Base-by-base conservation (phyloP, 2,888 invertebrate species). In the Euclidia mi region DNA sequence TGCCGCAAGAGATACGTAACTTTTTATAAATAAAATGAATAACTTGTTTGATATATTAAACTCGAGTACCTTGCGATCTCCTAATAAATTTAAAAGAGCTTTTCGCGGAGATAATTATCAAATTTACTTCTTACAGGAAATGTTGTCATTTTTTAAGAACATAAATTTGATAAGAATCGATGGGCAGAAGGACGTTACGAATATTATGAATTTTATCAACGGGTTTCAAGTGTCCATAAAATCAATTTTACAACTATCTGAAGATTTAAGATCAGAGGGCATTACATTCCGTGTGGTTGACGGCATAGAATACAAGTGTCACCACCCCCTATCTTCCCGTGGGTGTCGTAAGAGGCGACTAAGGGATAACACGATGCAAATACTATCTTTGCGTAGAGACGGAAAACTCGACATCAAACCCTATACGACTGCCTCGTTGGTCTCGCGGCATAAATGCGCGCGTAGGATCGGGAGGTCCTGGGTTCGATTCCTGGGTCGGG, bases 61-160 rank as follows among this genome's bases (percentile, higher is more conserved):
- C 32, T 32, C 32, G 4, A 32, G 32, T 32, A 32, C 32, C 9
- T 32, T 32, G 10, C 32, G 32, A 32, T 32, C 32, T 32, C 32
- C 32, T 32, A 32, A 32, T n/a, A n/a, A n/a, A n/a, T n/a, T n/a
- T n/a, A n/a, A n/a, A n/a, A n/a, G n/a, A n/a, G n/a, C n/a, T n/a
- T 32, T 32, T 10, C 10, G 32, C 10, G 10, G 32, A 32, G 32
- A 32, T 6, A 3, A 32, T 7, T 32, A 32, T 32, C 4, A 32
- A 32, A 32, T 32, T 32, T 9, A 32, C 3, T 32, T 32, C 32
- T 6, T 32, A 32, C 3, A 7, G 32, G 32, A 32, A 32, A 32
- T 32, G 32, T 32, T 32, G 32, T 32, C 32, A 32, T n/a, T 32
- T 32, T 32, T 32, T 32, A 32, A 32, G 32, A 32, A 32, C 10